These are phyloP conservation scores for Drosophila setosimentum DNA, from an alignment of 2,888 invertebrate species.

Conservation along the genomic window DNA sequence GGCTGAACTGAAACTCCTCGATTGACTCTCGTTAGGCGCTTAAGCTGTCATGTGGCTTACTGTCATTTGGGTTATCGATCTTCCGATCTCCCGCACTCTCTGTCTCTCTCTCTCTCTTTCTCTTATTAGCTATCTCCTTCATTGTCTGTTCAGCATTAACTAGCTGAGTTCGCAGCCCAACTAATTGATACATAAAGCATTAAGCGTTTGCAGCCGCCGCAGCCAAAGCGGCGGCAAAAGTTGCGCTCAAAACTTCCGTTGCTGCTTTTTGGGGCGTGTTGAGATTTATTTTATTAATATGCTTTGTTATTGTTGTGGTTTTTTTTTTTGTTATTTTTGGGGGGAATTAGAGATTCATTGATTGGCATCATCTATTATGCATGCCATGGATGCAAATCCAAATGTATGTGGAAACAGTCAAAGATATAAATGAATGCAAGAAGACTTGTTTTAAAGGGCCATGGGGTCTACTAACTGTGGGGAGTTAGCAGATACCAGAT, in stretches of 20 bases:
- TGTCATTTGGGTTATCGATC: constrained; percentile 7
- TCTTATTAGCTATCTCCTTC: neutral
- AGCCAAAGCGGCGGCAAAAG: constrained; percentile 46
- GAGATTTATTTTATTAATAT: neutral
- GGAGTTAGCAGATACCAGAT: constrained; percentile 12
- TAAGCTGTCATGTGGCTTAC: constrained; percentile 7
- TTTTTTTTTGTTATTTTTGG: constrained; percentile 7
- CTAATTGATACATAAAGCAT: constrained; percentile 74
- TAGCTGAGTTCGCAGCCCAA: constrained; percentile 25
- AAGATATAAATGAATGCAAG: neutral
- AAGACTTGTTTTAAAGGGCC: constrained; percentile 5
- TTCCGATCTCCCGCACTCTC: neutral
- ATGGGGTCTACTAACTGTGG: neutral
- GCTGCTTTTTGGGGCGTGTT: constrained; percentile 34
- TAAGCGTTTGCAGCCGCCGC: constrained; percentile 8
- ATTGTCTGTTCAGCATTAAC: neutral
- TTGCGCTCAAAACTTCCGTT: neutral
- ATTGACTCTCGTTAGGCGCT: constrained; percentile 1
- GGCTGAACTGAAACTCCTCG: neutral
- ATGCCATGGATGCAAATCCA: constrained; percentile 51
- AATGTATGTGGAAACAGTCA: constrained; percentile 55
- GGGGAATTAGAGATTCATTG: constrained; percentile 50
- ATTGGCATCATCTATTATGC: constrained; percentile 63
- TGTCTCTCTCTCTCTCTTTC: neutral
- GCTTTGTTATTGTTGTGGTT: neutral